A percentile compares a stretch with the other conserved stretches of the same genome.
phyloP scores from a whole-genome alignment of 1,140 invertebrate species.

The Heliconius eleuchia region DNA sequence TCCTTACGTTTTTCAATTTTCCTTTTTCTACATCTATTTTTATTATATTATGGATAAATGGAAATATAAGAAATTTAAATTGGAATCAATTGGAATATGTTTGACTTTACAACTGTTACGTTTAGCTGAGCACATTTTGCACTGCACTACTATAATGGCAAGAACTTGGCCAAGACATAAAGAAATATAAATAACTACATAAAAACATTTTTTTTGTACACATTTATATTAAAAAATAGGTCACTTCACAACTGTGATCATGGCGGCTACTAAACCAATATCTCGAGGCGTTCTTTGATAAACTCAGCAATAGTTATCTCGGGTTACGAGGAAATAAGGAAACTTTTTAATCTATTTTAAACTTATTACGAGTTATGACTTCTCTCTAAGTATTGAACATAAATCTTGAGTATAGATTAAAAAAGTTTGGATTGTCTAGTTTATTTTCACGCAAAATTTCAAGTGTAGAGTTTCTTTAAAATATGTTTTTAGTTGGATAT shows the following conservation, averaged over 20 bases:
- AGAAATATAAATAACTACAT: too few relatives aligned
- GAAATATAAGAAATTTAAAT: too few relatives aligned
- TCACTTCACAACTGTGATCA: neutral
- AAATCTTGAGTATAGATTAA: conserved; percentile 11
- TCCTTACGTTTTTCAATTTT: too few relatives aligned
- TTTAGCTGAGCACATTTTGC: too few relatives aligned
- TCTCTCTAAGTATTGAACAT: conserved; percentile 9
- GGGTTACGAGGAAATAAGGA: neutral
- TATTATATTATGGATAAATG: too few relatives aligned
- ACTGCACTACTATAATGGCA: too few relatives aligned
- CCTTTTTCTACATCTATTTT: too few relatives aligned
- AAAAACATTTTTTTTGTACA: too few relatives aligned
- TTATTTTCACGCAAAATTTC: neutral
- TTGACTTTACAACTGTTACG: too few relatives aligned
- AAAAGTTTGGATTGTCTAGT: neutral
- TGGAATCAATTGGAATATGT: too few relatives aligned
- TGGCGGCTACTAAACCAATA: neutral
- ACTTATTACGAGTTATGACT: conserved; percentile 6
- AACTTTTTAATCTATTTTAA: conserved; percentile 14
- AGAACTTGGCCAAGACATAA: too few relatives aligned
- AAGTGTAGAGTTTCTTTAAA: neutral
- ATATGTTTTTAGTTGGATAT: neutral
- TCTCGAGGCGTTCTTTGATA: conserved; percentile 1
- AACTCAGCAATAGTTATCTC: neutral
- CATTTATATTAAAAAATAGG: neutral